phyloP scores from a whole-genome alignment of 2,113 vertebrate species.

The human (Homo sapiens) region DNA sequence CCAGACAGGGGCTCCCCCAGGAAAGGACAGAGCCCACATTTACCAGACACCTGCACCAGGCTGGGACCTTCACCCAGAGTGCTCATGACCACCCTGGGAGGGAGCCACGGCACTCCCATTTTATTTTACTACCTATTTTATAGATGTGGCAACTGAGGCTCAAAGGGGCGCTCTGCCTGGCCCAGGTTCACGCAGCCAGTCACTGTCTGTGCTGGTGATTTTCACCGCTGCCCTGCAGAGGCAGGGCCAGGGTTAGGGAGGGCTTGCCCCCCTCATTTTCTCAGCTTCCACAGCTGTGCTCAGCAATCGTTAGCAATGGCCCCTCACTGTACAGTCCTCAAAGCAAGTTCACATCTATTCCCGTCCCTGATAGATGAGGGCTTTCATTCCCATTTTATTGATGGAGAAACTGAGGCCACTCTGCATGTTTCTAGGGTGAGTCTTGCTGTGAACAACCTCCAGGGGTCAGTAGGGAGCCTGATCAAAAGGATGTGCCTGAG shows the following conservation, averaged over 20 bases:
- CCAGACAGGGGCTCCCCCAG: not conserved
- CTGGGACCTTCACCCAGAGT: not conserved
- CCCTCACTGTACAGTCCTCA: not conserved
- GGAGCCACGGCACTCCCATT: not conserved
- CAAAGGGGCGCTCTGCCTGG: rapidly evolving
- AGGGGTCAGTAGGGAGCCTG: not conserved
- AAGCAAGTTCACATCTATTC: not conserved
- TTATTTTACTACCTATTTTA: not conserved
- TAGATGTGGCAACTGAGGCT: not conserved
- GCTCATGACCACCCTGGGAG: not conserved
- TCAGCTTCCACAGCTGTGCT: not conserved
- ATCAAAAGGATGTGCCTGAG: not conserved
- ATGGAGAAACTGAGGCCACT: not conserved
- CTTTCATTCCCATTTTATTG: not conserved
- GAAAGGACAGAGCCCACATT: not conserved
- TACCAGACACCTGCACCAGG: not conserved
- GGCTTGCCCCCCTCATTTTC: not conserved
- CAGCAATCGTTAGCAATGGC: too few species aligned
- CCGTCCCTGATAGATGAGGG: not conserved
- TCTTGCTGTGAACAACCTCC: not conserved
- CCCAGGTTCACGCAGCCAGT: not conserved
- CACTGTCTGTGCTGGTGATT: too few species aligned
- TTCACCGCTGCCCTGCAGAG: rapidly evolving
- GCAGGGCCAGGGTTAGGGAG: not conserved
- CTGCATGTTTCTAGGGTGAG: rapidly evolving